A percentile compares a stretch with the other conserved stretches of the same genome.
Conservation (phyloP, 2,888 invertebrate species). For the Chrysodeixis includens region DNA sequence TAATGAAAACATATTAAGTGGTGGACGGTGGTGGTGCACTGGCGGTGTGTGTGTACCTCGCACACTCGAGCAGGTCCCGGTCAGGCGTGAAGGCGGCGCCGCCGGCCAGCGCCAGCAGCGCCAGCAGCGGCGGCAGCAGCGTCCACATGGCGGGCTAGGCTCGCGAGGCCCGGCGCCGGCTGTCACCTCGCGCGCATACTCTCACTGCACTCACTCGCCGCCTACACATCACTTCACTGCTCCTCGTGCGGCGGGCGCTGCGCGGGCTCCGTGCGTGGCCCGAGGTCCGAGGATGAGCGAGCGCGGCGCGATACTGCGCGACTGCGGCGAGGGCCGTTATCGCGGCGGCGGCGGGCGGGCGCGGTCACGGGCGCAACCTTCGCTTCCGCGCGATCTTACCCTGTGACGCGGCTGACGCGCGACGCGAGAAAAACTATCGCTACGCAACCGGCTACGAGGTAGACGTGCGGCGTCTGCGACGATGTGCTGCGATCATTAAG, state of each 20-base stretch:
- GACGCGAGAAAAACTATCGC: conserved; percentile 62
- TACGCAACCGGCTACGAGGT: conserved; percentile 70
- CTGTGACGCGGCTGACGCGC: conserved; percentile 72
- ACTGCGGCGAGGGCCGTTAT: conserved; percentile 67
- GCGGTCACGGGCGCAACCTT: conserved; percentile 89
- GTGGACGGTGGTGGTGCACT: conserved; percentile 10
- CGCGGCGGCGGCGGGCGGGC: conserved; percentile 77
- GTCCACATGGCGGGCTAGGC: conserved; percentile 84
- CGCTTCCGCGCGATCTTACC: conserved; percentile 83
- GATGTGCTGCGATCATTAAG: conserved; percentile 51
- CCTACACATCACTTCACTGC: conserved; percentile 81
- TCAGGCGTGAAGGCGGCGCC: conserved; percentile 79
- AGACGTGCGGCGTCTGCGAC: conserved; percentile 60
- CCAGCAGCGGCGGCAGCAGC: conserved; percentile 76
- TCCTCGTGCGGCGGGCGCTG: conserved; percentile 58
- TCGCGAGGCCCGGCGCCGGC: conserved; percentile 72
- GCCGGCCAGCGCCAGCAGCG: conserved; percentile 77
- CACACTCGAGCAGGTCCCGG: conserved; percentile 85
- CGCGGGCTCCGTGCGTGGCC: conserved; percentile 59
- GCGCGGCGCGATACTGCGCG: conserved; percentile 84
- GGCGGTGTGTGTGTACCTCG: conserved; percentile 78
- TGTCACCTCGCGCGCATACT: conserved; percentile 76
- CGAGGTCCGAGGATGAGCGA: conserved; percentile 82
- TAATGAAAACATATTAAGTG: conserved; percentile 34
- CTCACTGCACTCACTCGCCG: conserved; percentile 80